These are phyloP conservation scores for Engraulis encrasicolus DNA, from an alignment of 2,113 vertebrate genomes.

Conservation along the genomic window DNA sequence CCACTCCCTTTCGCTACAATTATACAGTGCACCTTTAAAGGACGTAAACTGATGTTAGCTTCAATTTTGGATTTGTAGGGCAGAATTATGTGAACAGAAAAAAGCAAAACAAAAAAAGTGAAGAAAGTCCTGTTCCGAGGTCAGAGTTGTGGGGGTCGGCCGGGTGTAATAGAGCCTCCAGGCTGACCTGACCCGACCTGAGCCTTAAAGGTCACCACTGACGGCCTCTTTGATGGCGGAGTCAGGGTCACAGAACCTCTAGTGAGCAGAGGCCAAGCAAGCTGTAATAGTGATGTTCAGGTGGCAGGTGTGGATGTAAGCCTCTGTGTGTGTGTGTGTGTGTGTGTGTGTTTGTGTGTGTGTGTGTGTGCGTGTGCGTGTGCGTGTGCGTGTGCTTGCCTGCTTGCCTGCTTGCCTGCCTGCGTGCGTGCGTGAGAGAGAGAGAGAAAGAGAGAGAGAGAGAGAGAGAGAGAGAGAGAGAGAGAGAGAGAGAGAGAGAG, in stretches of 20 bases:
- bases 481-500: too few species aligned
- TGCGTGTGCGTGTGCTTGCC: neutral
- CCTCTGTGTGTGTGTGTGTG: neutral
- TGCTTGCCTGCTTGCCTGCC: neutral
- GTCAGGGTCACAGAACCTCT: neutral
- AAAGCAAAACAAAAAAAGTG: neutral
- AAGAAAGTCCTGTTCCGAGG: neutral
- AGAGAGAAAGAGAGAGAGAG: too few species aligned
- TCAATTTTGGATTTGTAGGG: too few species aligned
- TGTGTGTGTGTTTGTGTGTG: neutral
- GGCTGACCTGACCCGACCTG: neutral
- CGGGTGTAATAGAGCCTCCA: neutral
- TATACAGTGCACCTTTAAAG: too few species aligned
- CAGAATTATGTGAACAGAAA: too few species aligned
- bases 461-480: too few species aligned
- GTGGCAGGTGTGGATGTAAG: neutral
- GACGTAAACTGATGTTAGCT: too few species aligned
- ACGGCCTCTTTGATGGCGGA: neutral
- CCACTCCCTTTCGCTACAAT: too few species aligned
- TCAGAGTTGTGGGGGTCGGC: slow-evolving; percentile 1
- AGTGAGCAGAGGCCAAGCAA: neutral
- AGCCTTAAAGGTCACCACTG: neutral
- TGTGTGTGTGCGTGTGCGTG: neutral
- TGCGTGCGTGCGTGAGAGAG: neutral
- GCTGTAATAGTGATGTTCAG: neutral